Evolutionary conservation across 2,888 invertebrate species (phyloP), one percentile per base, ranked within the genome.

Genomic region (Cacoxenus indagator): DNA sequence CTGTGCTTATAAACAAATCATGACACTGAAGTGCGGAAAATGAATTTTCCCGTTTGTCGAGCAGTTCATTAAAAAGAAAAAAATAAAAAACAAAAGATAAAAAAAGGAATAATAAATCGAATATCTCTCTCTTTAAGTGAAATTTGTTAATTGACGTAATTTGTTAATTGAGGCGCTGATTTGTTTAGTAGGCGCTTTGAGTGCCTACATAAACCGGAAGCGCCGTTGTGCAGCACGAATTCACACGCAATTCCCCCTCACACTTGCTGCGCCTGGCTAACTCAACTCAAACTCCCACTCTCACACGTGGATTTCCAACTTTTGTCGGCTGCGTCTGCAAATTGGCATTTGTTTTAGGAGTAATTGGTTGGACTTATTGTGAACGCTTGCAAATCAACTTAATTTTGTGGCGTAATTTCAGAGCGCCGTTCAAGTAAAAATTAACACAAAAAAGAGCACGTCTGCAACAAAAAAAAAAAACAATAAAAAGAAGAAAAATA

Each of bases 81-180:
- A 51, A 51, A 51, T 19, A 11, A 51, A 51, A 51, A 22, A 1
- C 48, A 17, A 51, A 8, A 22, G 22, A 37, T 11, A 37, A 8
- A 11, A 37, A 37, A 37, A 37, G 37, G 37, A 37, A 37, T 4
- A 11, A 37, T 14, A 37, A 5, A 37, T 37, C 2, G 4, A 37
- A 4, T 11, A 37, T n/a, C n/a, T n/a, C 45, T 2, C 0, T 70
- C 67, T 66, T 67, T 67, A 70, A 65, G 68, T 70, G 68, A 67
- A 71, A 64, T 26, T 5, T 67, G 64, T 59, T 64, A 68, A 66
- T 64, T 59, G 67, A 57, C 24, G 48, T 59, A 64, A 67, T 67
- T 68, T 66, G 69, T 68, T 72, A 71, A 71, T 71, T 67, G 65
- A 31, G 54, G 43, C 66, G 68, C 46, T 70, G 57, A 70, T 46